phyloP scores from a whole-genome alignment of 2,888 invertebrate species.

The Arrhopalites spinosus region DNA sequence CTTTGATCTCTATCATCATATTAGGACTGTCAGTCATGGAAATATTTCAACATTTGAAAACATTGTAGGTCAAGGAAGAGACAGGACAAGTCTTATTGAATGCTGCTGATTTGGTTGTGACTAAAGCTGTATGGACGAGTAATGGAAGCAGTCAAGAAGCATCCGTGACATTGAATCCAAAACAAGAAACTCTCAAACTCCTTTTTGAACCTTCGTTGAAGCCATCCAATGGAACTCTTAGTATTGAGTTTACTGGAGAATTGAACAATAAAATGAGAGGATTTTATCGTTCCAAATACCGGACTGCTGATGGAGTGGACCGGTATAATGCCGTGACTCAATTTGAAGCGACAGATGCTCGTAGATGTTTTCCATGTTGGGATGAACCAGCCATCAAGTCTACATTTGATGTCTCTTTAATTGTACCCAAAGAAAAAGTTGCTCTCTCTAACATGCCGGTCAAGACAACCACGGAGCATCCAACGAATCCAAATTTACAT shows the following conservation, averaged over 20 bases:
- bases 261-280: slow-evolving; percentile 94
- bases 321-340: slow-evolving; percentile 88
- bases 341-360: slow-evolving; percentile 88
- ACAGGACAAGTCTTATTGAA: slow-evolving; percentile 77
- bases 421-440: slow-evolving; percentile 41
- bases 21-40: background rate
- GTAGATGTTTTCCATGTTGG: slow-evolving; percentile 87
- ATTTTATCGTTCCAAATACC: slow-evolving; percentile 90
- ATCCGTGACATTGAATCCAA: slow-evolving; percentile 37
- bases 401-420: slow-evolving; percentile 39
- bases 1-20: background rate
- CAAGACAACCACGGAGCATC: background rate
- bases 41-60: background rate
- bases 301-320: slow-evolving; percentile 71
- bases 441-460: slow-evolving; percentile 44
- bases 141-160: slow-evolving; percentile 5
- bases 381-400: slow-evolving; percentile 49
- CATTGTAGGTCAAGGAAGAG: slow-evolving; percentile 69
- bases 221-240: slow-evolving; percentile 60
- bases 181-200: slow-evolving; percentile 45
- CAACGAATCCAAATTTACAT: slow-evolving; percentile 58
- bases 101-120: slow-evolving; percentile 74
- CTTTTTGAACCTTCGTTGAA: slow-evolving; percentile 47
- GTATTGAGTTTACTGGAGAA: slow-evolving; percentile 78
- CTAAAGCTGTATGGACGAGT: slow-evolving; percentile 61